phyloP scores from a whole-genome alignment of 2,113 vertebrate species.

The Dunckerocampus dactyliophorus region DNA sequence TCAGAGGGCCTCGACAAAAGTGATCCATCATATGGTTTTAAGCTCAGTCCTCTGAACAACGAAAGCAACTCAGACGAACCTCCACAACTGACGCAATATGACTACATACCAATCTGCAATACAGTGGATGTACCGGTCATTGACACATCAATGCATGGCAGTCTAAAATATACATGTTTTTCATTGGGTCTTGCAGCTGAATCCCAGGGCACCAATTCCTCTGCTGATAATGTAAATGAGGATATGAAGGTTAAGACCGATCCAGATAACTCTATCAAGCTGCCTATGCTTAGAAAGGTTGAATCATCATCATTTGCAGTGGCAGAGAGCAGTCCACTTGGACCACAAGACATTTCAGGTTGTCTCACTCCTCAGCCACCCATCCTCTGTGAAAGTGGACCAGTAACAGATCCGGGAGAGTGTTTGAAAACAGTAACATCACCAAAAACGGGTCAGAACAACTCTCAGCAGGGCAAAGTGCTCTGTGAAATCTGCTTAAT shows the following conservation, averaged over 20 bases:
- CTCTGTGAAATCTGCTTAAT: constrained; percentile 86
- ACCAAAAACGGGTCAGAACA: constrained; percentile 55
- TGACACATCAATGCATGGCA: constrained; percentile 35
- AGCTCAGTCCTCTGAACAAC: constrained; percentile 71
- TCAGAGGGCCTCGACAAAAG: constrained; percentile 39
- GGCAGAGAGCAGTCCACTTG: constrained; percentile 27
- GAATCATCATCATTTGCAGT: constrained; percentile 14
- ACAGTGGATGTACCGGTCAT: constrained; percentile 20
- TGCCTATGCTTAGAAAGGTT: constrained; percentile 46
- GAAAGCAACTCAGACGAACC: constrained; percentile 60
- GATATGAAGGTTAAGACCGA: constrained; percentile 46
- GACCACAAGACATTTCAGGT: constrained; percentile 47
- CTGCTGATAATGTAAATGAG: constrained; percentile 20
- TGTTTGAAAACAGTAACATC: constrained; percentile 46
- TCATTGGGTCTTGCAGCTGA: constrained; percentile 32
- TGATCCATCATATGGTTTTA: constrained; percentile 61
- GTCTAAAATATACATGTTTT: constrained; percentile 19
- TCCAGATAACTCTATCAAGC: constrained; percentile 41
- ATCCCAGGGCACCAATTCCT: constrained; percentile 27
- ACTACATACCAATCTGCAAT: constrained; percentile 57
- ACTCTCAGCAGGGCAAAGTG: constrained; percentile 60
- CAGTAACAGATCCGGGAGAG: constrained; percentile 40
- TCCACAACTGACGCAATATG: constrained; percentile 57
- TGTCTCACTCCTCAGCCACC: constrained; percentile 49
- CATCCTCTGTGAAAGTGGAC: constrained; percentile 46